Evolutionary conservation across 2,797 vertebrate species (phyloP).

Genomic region (Lerista edwardsae): DNA sequence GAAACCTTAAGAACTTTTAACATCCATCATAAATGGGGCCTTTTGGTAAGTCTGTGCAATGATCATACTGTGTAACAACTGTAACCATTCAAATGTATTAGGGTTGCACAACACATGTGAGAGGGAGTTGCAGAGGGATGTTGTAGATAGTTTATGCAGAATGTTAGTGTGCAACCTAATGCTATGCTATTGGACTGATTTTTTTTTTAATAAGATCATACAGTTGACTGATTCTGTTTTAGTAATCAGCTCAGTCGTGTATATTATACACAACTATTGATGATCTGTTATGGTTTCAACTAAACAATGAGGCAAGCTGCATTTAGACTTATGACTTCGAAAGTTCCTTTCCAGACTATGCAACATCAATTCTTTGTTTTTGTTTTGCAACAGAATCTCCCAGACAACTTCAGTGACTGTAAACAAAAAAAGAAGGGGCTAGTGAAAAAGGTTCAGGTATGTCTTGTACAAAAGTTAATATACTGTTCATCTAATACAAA

Average conservation of each 20-base stretch:
- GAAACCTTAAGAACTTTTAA: not conserved
- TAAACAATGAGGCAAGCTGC: not conserved
- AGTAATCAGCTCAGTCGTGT: not conserved
- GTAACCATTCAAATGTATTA: not conserved
- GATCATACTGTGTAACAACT: not conserved
- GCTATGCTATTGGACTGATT: not conserved
- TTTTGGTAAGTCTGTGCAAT: not conserved
- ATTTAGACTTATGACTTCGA: not conserved
- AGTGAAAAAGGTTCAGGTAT: slow-evolving; percentile 91
- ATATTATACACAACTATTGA: not conserved
- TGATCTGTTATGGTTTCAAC: slow-evolving; percentile 9
- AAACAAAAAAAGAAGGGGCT: slow-evolving; percentile 90
- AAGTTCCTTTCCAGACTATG: slow-evolving; percentile 31
- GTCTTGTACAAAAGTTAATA: slow-evolving; percentile 18
- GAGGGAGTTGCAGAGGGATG: not conserved
- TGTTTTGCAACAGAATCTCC: slow-evolving; percentile 81
- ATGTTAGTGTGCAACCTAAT: not conserved
- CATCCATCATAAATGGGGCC: not conserved
- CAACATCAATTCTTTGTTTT: slow-evolving; percentile 52
- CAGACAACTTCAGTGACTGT: slow-evolving; percentile 91
- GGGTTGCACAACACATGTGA: not conserved
- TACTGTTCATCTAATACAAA: not conserved
- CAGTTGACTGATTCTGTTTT: not conserved
- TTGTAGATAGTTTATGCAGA: not conserved
- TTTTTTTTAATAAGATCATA: not conserved